Percentiles rank a stretch among this genome's conserved stretches.
phyloP scores from a whole-genome alignment of 2,888 invertebrate genomes.

The Amiota mariae region DNA sequence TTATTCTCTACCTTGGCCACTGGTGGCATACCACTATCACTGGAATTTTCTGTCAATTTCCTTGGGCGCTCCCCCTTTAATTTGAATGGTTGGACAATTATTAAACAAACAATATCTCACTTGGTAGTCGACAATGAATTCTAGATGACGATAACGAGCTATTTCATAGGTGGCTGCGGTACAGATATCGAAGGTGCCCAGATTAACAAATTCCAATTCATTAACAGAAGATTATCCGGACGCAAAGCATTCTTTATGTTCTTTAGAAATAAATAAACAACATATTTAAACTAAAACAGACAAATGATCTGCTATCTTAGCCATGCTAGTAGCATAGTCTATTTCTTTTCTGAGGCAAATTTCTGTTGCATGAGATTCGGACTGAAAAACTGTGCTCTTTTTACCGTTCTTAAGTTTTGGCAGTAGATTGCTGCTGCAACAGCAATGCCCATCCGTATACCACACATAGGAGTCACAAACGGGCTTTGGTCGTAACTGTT shows the following conservation, averaged over 20 bases:
- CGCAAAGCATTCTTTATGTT: constrained; percentile 85
- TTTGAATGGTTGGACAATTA: constrained; percentile 79
- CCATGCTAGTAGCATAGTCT: too few relatives aligned
- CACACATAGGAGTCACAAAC: too few relatives aligned
- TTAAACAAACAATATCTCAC: constrained; percentile 79
- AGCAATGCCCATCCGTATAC: too few relatives aligned
- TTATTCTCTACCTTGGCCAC: constrained; percentile 79
- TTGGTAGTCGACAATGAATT: constrained; percentile 80
- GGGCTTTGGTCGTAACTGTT: too few relatives aligned
- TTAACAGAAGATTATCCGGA: constrained; percentile 80
- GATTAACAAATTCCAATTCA: constrained; percentile 85
- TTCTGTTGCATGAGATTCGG: too few relatives aligned
- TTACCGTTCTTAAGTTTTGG: too few relatives aligned
- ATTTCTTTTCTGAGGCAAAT: too few relatives aligned
- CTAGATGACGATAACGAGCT: constrained; percentile 81
- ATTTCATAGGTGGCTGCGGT: constrained; percentile 83
- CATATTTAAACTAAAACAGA: too few relatives aligned
- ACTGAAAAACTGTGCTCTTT: too few relatives aligned
- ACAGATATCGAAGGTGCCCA: constrained; percentile 86
- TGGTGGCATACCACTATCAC: constrained; percentile 85
- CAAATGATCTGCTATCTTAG: too few relatives aligned
- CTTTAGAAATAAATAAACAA: too few relatives aligned
- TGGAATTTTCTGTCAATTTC: constrained; percentile 85
- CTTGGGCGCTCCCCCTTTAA: constrained; percentile 85
- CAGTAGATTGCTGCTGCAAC: too few relatives aligned